These are phyloP conservation scores for Eristalis pertinax DNA, from an alignment of 2,888 invertebrate genomes.

Conservation along the genomic window DNA sequence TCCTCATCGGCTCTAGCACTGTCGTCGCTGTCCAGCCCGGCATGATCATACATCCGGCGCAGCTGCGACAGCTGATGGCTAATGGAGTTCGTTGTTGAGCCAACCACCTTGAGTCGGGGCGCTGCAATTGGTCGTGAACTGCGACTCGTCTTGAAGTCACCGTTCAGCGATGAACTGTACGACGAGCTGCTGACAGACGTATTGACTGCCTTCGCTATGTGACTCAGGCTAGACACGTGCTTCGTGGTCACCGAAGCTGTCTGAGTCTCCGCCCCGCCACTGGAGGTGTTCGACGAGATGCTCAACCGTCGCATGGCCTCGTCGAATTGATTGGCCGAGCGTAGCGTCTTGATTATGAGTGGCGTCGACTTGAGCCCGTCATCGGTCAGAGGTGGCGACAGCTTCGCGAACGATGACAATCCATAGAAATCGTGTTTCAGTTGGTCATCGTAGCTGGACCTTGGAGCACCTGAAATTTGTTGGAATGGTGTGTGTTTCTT, in stretches of 20 bases:
- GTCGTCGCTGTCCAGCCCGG: slow-evolving; percentile 82
- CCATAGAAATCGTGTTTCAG: slow-evolving; percentile 66
- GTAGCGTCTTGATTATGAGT: slow-evolving; percentile 80
- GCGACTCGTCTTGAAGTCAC: slow-evolving; percentile 40
- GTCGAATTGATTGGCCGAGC: slow-evolving; percentile 81
- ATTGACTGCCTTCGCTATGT: slow-evolving; percentile 35
- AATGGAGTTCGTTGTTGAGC: slow-evolving; percentile 77
- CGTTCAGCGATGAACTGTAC: slow-evolving; percentile 67
- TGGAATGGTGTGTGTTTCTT: slow-evolving; percentile 63
- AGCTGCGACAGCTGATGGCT: slow-evolving; percentile 80
- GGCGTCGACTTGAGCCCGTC: slow-evolving; percentile 81
- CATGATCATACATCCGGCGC: slow-evolving; percentile 79
- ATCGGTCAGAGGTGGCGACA: slow-evolving; percentile 73
- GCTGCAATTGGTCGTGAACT: slow-evolving; percentile 75
- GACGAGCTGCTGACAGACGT: slow-evolving; percentile 55
- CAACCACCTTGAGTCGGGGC: slow-evolving; percentile 79
- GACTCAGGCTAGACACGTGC: slow-evolving; percentile 60
- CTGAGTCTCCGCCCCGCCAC: slow-evolving; percentile 76
- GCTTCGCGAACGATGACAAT: slow-evolving; percentile 30
- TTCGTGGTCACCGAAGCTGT: slow-evolving; percentile 63
- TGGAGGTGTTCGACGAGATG: slow-evolving; percentile 78
- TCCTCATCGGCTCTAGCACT: slow-evolving; percentile 84
- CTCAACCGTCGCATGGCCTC: slow-evolving; percentile 80
- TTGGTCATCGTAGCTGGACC: slow-evolving; percentile 59
- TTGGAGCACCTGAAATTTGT: slow-evolving; percentile 65